These are phyloP conservation scores for Hypanus sabinus DNA, from an alignment of 2,113 vertebrate genomes.

Conservation along the genomic window DNA sequence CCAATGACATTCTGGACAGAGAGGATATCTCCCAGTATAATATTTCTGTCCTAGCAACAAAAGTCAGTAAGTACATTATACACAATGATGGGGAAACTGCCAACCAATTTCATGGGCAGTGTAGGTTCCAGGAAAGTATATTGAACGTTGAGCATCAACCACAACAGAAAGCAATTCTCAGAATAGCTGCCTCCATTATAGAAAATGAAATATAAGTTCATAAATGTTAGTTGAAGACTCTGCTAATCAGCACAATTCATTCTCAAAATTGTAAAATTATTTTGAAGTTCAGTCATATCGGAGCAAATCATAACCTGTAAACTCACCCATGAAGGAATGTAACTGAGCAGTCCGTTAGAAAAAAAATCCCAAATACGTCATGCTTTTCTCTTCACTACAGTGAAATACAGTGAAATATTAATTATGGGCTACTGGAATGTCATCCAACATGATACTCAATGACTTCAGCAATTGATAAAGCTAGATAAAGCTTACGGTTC, in stretches of 20 bases:
- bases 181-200: too few species aligned
- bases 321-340: background rate
- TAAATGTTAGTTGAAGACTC: background rate
- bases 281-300: background rate
- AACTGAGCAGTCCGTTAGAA: background rate
- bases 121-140: background rate
- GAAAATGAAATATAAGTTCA: too few species aligned
- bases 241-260: background rate
- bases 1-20: constrained; percentile 83
- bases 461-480: background rate
- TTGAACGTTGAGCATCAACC: background rate
- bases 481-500: background rate
- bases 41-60: constrained; percentile 88
- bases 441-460: background rate
- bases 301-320: background rate
- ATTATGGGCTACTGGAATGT: background rate
- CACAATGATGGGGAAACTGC: constrained; percentile 38
- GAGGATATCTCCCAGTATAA: constrained; percentile 85
- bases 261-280: background rate
- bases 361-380: background rate
- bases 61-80: constrained; percentile 83
- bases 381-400: background rate
- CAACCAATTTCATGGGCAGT: constrained; percentile 41
- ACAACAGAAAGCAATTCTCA: background rate
- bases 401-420: background rate